Evolutionary conservation across 1,140 invertebrate genomes (phyloP), one percentile per base, ranked within the genome.

Genomic region (Amphibalanus amphitrite): DNA sequence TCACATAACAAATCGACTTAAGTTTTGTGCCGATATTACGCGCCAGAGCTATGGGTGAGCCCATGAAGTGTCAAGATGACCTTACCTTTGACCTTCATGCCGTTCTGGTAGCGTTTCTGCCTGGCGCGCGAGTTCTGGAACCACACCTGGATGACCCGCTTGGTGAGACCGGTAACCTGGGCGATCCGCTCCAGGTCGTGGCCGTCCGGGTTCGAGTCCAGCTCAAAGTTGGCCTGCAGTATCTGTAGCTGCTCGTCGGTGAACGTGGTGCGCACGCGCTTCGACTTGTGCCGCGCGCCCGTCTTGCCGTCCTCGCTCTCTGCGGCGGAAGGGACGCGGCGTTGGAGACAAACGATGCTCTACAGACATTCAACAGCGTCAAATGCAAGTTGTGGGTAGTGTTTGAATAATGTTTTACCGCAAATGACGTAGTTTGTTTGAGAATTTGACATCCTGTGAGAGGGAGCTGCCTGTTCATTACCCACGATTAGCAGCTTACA

Each of bases 131-230:
- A 97, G 82, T 99, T 99, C 82, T 97, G 94, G 82, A 98, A 98
- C 96, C 95, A 98, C 47, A 99, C 97, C 85, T 99, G 96, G 30
- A 95, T 98, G 47, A 99, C 96, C 75, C 97, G 84, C 84, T 98
- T 98, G 81, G 91, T 96, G 8, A 99, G 85, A 1, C 94, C 95
- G 25, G 96, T 98, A 72, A 96, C 90, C 76, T 95, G 92, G 0
- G 97, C 95, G 77, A 99, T 98, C 73, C 95, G 84, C 82, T 99
- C 97, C 77, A 99, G 83, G 80, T 99, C 96, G 80, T 97, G 94
- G 0, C 95, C 95, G 82, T 99, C 97, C 1, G 97, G 97, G 83
- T 98, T 99, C 73, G 93, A 96, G 81, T 98, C 96, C 76, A 97
- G 82, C 80, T 96, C 90, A 81, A 99, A 99, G 82, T 98, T 97